Base-by-base conservation (phyloP, 2,888 invertebrate genomes). In the Tupiocoris notatus region DNA sequence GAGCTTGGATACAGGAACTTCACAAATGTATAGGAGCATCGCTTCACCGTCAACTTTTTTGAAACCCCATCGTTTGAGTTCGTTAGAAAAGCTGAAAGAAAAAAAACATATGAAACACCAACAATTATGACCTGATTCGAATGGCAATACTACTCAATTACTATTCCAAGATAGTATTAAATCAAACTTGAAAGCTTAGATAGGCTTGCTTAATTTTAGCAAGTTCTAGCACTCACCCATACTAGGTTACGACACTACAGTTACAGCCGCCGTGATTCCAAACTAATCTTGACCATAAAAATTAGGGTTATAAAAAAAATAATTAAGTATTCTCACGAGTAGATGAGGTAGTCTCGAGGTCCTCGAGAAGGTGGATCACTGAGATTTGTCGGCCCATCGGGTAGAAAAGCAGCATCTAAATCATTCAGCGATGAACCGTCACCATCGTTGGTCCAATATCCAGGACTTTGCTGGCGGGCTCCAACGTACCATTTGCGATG, bases 401-500 rank as follows among this genome's bases (percentile, higher is more conserved):
- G 91, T 77, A 94, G 87, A 83, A 94, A 93, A 0, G 94, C 91
- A 85, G 92, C 92, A 79, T 95, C 94, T 83, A 94, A 87, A 79
- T 92, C 91, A 7, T 88, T 85, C 71, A 95, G 85, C 79, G 91
- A 91, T 0, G 91, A 88, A n/a, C 91, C 91, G 84, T 96, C 96
- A 0, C 86, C 89, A 81, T 94, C 93, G 83, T 95, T 95, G 0
- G 89, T 85, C 93, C 94, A 95, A 80, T 89, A 90, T 24, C 91
- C 91, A 0, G 90, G 89, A 0, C 89, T 88, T 71, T 89, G 89
- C 82, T 92, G 91, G 76, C 89, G 89, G 0, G 92, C 91, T 64
- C 94, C 93, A 22, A 93, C 89, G 83, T 93, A 96, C 93, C 96
- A 97, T 2, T 89, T 88, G 77, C 92, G 88, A 83, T 93, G 94